Evolutionary conservation across 2,113 vertebrate genomes (phyloP), one percentile per base, ranked within the genome.

Genomic region (Bolborhynchus lineola): DNA sequence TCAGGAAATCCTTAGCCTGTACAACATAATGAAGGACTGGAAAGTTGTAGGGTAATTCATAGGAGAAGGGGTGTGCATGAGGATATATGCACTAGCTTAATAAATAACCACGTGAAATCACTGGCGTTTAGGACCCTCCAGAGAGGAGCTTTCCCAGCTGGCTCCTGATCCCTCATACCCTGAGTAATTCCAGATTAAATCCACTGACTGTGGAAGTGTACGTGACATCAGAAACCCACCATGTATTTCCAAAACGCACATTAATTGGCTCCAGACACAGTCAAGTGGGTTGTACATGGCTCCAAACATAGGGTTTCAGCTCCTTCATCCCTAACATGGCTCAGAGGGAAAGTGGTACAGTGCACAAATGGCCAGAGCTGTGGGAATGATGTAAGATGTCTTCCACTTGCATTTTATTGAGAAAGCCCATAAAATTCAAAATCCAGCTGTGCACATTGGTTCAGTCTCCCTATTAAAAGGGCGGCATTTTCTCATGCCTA

Each of bases 131-230:
- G 67, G 88, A 76, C 86, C 41, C 92, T 92, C 96, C 39, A 33
- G 96, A 92, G 96, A 76, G 74, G 62, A 94, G 57, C 77, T 94
- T 88, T 97, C 83, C 83, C 91, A 92, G 92, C 52, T 3, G 1
- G 44, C 44, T 91, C 77, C 90, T 96, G 86, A 95, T 94, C 88
- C 47, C 67, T 83, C 74, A 84, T 89, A 87, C 81, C n/a, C 74
- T 87, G 88, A 91, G 82, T 89, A 94, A 97, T 92, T 94, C 95
- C 92, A 94, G 68, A 93, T 84, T 95, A 95, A 94, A 95, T 49
- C 79, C 92, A 70, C n/a, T 69, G 88, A 83, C 62, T 89, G 86
- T 69, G 77, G 70, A 84, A 84, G 86, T 16, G 62, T 62, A 41
- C 28, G 47, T 93, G 96, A 92, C 91, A 87, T 70, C 88, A 93